Evolutionary conservation across 2,113 vertebrate genomes (phyloP).

Genomic region (Rhipidura dahli): DNA sequence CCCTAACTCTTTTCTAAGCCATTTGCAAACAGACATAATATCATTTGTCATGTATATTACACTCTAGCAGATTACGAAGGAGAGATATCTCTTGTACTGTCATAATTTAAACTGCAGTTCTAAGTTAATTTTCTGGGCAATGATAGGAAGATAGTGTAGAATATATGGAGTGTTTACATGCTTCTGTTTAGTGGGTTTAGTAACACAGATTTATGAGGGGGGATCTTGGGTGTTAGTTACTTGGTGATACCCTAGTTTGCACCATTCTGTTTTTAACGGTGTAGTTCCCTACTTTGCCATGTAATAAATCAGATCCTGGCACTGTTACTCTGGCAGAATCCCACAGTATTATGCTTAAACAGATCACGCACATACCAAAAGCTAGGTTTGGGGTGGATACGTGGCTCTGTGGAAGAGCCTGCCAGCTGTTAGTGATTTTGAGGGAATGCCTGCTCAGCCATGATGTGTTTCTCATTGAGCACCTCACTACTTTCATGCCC

Average conservation of each 20-base stretch:
- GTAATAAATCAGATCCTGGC: background rate
- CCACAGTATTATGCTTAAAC: background rate
- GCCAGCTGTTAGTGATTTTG: background rate
- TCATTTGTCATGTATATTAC: constrained; percentile 39
- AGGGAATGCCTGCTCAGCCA: background rate
- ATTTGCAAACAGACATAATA: constrained; percentile 13
- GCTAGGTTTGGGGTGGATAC: background rate
- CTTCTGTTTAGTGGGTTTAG: background rate
- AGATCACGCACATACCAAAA: background rate
- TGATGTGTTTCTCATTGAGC: background rate
- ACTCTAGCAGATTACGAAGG: background rate
- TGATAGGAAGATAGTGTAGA: background rate
- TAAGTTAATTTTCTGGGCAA: background rate
- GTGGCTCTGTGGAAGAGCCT: background rate
- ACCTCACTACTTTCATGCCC: background rate
- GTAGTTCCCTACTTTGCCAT: background rate
- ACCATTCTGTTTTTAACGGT: background rate
- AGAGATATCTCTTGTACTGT: background rate
- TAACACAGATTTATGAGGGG: background rate
- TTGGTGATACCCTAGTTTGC: background rate
- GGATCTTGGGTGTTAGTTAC: background rate
- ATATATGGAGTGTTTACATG: background rate
- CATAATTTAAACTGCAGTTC: constrained; percentile 15
- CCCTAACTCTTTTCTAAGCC: constrained; percentile 26
- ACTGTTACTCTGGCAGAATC: background rate